A percentile compares a stretch with the other conserved stretches of the same genome.
These are phyloP conservation scores for Hiodon alosoides DNA, from an alignment of 2,113 vertebrate genomes.

Conservation along the genomic window DNA sequence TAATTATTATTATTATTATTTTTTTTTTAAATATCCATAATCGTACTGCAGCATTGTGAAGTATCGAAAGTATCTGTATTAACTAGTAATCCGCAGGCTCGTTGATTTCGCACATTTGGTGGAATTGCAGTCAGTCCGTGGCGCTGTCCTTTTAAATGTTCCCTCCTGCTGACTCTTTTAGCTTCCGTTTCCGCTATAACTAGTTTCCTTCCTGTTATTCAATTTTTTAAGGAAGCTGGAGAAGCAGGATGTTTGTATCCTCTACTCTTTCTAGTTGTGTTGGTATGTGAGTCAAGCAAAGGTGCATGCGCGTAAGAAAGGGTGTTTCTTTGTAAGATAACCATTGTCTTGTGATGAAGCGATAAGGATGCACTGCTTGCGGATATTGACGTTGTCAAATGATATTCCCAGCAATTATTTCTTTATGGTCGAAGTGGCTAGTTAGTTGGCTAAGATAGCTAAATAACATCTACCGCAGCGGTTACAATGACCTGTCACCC, in stretches of 20 bases:
- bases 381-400: conserved; percentile 5
- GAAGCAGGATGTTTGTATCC: conserved; percentile 30
- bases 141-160: conserved; percentile 60
- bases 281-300: conserved; percentile 59
- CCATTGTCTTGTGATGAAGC: not conserved
- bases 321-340: not conserved
- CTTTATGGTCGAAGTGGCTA: conserved; percentile 3
- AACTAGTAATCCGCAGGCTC: not conserved
- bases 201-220: conserved; percentile 60
- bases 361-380: conserved; percentile 7
- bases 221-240: conserved; percentile 52
- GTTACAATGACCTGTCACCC: not conserved
- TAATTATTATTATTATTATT: too few species aligned
- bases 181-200: conserved; percentile 33
- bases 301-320: conserved; percentile 39
- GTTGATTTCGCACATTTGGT: too few species aligned
- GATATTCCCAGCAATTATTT: conserved; percentile 13
- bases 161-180: conserved; percentile 44
- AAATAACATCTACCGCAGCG: not conserved
- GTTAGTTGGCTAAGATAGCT: not conserved
- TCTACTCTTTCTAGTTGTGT: conserved; percentile 38
- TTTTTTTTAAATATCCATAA: too few species aligned
- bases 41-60: too few species aligned
- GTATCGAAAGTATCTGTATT: too few species aligned
- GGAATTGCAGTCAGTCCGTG: not conserved